Evolutionary conservation across 2,113 vertebrate species (phyloP), one percentile per base, ranked within the genome.

Genomic region (Tamias sibiricus): DNA sequence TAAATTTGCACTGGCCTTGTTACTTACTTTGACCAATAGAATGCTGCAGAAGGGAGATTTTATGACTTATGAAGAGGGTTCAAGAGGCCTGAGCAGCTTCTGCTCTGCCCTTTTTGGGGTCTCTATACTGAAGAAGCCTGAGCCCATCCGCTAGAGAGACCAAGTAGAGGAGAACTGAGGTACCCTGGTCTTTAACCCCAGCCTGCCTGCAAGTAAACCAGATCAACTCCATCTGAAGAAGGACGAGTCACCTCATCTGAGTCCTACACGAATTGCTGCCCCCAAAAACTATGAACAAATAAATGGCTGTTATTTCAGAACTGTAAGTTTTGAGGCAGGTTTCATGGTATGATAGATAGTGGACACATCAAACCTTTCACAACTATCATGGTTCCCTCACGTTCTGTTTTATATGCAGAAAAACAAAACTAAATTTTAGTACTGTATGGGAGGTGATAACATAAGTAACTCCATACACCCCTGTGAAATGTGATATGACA

Each of bases 361-460:
- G 64, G 52, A 62, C 69, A 62, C 1, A 71, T 7, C 22, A 49
- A 54, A 17, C 5, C 32, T 95, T 87, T n/a, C 42, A 72, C 16
- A 28, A 35, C 66, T 82, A 64, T 40, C 26, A 59, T 62, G 66
- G 8, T 32, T 74, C 74, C 66, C 75, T 95, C n/a, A 24, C 19
- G 17, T 40, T 59, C 17, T 93, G 37, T 85, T 90, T 28, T 49
- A 49, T 59, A 57, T n/a, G 11, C 32, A 40, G 44, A 32, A 80
- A 92, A 87, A 32, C 42, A 57, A 19, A 91, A 86, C 47, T 89
- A 87, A 91, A n/a, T 16, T 52, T 57, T n/a, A 75, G 28, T 32
- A 6, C 16, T 37, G 4, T 20, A 28, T 10, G 17, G 20, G 30
- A 80, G 4, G 11, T 64, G 19, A 32, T 62, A 62, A 37, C 16